Percentiles rank a stretch among this genome's conserved stretches.
Evolutionary conservation across 2,888 invertebrate genomes (phyloP).

Genomic region (Watsonalla cultraria): DNA sequence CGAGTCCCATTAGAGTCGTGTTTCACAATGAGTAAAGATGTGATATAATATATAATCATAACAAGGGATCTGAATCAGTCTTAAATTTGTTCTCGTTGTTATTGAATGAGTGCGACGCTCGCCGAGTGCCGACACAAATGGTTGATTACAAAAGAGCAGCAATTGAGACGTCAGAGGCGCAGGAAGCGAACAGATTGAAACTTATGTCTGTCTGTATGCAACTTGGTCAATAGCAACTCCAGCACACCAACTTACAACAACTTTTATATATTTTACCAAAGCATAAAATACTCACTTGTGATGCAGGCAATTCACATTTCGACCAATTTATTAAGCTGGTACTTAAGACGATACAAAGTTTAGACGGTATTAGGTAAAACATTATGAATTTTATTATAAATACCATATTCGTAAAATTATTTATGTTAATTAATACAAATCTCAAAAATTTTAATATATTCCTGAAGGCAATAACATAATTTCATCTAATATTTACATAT

Average conservation of each 20-base stretch:
- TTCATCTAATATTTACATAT: conserved; percentile 4
- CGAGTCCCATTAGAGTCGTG: conserved; percentile 17
- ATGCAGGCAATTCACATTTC: too few species aligned
- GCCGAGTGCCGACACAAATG: conserved; percentile 68
- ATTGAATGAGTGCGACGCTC: conserved; percentile 55
- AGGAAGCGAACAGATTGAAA: conserved; percentile 71
- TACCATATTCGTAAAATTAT: too few species aligned
- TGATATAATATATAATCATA: conserved; percentile 39
- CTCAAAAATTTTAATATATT: too few species aligned
- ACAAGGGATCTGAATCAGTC: conserved; percentile 56
- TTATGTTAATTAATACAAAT: too few species aligned
- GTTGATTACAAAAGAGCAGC: conserved; percentile 77
- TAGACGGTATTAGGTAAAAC: too few species aligned
- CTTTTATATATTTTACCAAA: too few species aligned
- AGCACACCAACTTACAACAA: too few species aligned
- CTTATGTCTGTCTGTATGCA: conserved; percentile 53
- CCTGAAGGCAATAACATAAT: not conserved
- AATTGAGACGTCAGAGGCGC: conserved; percentile 71
- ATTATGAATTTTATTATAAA: too few species aligned
- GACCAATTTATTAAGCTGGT: too few species aligned
- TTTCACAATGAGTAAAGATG: conserved; percentile 30
- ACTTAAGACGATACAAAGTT: too few species aligned
- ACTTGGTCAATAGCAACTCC: conserved; percentile 28
- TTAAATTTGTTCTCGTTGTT: conserved; percentile 62
- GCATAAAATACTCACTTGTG: too few species aligned